Conservation (phyloP, 2,888 invertebrate genomes). For the Lepidochitona cinerea region DNA sequence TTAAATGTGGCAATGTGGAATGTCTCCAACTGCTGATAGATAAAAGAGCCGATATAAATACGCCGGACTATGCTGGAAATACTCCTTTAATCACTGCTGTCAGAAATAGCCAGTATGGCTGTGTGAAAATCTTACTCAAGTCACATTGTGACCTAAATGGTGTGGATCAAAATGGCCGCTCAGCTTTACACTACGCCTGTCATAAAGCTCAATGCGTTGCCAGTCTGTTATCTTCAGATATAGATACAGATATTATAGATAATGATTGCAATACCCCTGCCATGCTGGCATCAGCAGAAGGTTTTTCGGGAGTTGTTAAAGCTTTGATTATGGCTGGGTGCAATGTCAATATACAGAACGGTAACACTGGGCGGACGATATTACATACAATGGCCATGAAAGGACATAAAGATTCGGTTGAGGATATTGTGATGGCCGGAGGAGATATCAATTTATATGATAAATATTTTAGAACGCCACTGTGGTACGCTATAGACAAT, state of each 20-base stretch:
- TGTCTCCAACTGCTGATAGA: constrained; percentile 45
- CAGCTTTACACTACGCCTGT: constrained; percentile 72
- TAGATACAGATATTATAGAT: constrained; percentile 56
- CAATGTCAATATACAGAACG: constrained; percentile 56
- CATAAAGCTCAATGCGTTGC: constrained; percentile 57
- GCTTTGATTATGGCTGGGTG: constrained; percentile 48
- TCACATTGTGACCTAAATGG: constrained; percentile 47
- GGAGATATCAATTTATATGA: constrained; percentile 58
- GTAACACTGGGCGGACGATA: constrained; percentile 47
- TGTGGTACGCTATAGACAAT: constrained; percentile 64
- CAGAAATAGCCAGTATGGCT: constrained; percentile 19
- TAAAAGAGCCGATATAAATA: constrained; percentile 45
- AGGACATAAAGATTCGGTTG: constrained; percentile 59
- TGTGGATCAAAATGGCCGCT: constrained; percentile 69
- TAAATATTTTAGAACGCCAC: constrained; percentile 45
- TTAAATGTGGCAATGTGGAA: constrained; percentile 41
- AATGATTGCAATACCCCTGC: constrained; percentile 59
- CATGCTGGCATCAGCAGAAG: constrained; percentile 64
- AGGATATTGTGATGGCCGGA: constrained; percentile 48
- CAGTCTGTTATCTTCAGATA: constrained; percentile 55
- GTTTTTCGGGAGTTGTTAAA: constrained; percentile 58
- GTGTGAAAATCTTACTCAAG: constrained; percentile 29
- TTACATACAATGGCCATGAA: constrained; percentile 64
- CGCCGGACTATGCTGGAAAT: constrained; percentile 46
- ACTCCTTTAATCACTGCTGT: constrained; percentile 60